A percentile compares a stretch with the other conserved stretches of the same genome.
These are phyloP conservation scores for Nyctereutes procyonoides DNA, from an alignment of 2,113 vertebrate genomes.

Conservation along the genomic window DNA sequence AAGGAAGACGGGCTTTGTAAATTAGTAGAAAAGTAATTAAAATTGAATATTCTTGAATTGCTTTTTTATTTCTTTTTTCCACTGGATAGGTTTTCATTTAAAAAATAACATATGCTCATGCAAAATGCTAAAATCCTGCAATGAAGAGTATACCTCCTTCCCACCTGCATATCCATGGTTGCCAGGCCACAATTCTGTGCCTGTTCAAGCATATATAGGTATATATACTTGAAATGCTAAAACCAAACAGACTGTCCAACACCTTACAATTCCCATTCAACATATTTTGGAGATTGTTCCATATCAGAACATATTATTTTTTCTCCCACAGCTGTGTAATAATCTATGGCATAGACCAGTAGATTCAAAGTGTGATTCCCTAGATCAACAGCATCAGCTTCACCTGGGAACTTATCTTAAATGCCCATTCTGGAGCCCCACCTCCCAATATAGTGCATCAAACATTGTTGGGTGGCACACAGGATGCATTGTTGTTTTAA, in stretches of 20 bases:
- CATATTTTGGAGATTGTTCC: too few relatives aligned
- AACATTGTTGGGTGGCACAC: rapidly evolving
- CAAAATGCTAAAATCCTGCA: background rate
- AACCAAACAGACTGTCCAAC: background rate
- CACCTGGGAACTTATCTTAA: background rate
- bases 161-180: background rate
- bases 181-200: background rate
- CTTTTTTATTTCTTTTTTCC: background rate
- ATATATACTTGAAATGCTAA: background rate
- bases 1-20: background rate
- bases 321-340: background rate
- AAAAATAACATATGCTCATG: background rate
- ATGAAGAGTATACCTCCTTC: background rate
- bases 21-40: background rate
- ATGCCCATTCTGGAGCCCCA: background rate
- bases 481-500: background rate
- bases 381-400: background rate
- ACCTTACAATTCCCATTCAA: background rate
- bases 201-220: background rate
- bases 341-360: background rate
- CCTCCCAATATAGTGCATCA: background rate
- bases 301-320: background rate
- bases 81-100: background rate
- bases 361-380: background rate
- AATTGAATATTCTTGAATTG: background rate